These are phyloP conservation scores for Masticophis lateralis DNA, from an alignment of 2,797 vertebrate genomes.

Conservation along the genomic window DNA sequence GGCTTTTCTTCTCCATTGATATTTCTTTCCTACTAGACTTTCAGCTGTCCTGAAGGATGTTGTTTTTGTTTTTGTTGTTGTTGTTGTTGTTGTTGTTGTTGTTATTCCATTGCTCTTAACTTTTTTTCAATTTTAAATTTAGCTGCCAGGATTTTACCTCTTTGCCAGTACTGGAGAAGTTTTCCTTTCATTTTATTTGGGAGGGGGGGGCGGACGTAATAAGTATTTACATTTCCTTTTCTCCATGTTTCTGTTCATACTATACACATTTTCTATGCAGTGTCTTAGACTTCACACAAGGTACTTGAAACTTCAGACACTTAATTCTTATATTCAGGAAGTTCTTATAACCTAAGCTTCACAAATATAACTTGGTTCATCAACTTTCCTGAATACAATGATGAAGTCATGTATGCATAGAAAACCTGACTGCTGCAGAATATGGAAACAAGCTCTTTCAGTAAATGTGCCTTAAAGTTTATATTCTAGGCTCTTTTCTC, in stretches of 20 bases:
- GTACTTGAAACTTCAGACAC: neutral
- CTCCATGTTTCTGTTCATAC: neutral
- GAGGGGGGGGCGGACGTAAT: neutral
- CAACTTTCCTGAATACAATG: neutral
- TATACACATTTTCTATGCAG: neutral
- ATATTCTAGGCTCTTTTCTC: neutral
- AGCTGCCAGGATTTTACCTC: neutral
- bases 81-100: too few relatives aligned
- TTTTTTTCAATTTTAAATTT: neutral
- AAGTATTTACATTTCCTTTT: neutral
- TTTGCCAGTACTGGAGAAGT: neutral
- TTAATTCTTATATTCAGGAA: neutral
- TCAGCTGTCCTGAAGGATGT: neutral
- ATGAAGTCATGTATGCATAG: neutral
- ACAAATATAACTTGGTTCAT: neutral
- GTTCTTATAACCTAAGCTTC: neutral
- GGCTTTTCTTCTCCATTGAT: neutral
- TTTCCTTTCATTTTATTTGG: neutral
- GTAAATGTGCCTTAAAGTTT: neutral
- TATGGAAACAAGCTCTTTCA: neutral
- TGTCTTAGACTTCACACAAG: neutral
- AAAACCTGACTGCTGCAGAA: neutral
- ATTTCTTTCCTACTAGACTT: neutral
- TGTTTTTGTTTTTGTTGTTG: too few relatives aligned
- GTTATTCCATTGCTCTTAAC: too few relatives aligned